Base-by-base conservation (phyloP, 2,113 vertebrate genomes). In the Mormoops blainvillei region DNA sequence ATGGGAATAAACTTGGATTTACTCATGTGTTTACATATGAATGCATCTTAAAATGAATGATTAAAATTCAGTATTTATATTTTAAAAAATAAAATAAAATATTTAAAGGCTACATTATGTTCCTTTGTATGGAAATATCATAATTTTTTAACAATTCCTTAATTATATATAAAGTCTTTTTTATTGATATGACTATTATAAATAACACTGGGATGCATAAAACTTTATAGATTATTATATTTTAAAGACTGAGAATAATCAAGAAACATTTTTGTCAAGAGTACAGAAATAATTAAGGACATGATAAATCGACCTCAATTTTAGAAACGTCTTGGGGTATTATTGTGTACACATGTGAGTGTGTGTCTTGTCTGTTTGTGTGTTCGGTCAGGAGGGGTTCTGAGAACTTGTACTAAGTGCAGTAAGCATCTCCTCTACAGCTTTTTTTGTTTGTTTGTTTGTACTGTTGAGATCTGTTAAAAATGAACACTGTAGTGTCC, bases 1-100 rank as follows among this genome's bases (percentile, higher is more conserved):
- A 90, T 63, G 13, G 68, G 22, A 41, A 83, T 36, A 93, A 48
- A 33, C 50, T 54, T 63, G 36, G 95, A 78, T 78, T 73, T 91
- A 77, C 67, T 95, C 63, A 93, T 65, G 68, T 45, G 38, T 50
- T 89, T 56, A 61, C 54, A 56, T 5, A 67, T 36, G n/a, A 90
- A 83, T 54, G 24, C n/a, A 94, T 58, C 68, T 95, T 36, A 90
- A 93, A 90, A 33, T 38, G 85, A 74, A 85, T 71, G n/a, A 92
- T 56, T 87, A 63, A 86, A 94, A 67, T 43, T 50, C 78, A 68
- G 18, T 48, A 41, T 81, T 95, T 68, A 68, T 71, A 82, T 36
- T 77, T 91, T n/a, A n/a, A n/a, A n/a, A n/a, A n/a, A n/a, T n/a
- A n/a, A n/a, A n/a, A n/a, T n/a, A n/a, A n/a, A n/a, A n/a, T n/a